phyloP scores from a whole-genome alignment of 2,797 vertebrate genomes.

The Halcyon leucocephala region DNA sequence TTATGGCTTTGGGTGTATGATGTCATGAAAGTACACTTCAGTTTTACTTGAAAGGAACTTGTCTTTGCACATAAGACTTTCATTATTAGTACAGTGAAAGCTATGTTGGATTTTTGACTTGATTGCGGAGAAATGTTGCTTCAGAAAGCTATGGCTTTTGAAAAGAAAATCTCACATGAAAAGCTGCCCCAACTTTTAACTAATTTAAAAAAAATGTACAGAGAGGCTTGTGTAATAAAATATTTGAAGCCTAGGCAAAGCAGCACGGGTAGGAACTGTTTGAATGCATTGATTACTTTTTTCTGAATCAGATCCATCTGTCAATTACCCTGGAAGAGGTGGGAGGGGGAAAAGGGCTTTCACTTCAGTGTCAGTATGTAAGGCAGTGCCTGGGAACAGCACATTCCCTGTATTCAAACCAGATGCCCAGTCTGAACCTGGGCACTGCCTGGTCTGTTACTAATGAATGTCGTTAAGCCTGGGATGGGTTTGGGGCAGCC shows the following conservation, averaged over 20 bases:
- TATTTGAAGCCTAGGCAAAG: background rate
- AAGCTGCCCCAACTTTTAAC: background rate
- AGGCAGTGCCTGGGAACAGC: slow-evolving; percentile 22
- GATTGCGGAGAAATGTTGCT: slow-evolving; percentile 10
- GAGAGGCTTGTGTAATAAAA: slow-evolving; percentile 15
- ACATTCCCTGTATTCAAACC: slow-evolving; percentile 55
- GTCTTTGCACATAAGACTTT: background rate
- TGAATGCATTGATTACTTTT: slow-evolving; percentile 33
- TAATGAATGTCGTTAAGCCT: slow-evolving; percentile 1
- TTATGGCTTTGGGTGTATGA: background rate
- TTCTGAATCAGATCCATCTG: slow-evolving; percentile 57
- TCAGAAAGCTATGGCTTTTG: background rate
- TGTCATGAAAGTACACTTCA: background rate
- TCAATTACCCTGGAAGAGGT: background rate
- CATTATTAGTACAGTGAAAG: background rate
- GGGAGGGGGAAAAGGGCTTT: background rate
- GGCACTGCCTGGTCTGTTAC: slow-evolving; percentile 25
- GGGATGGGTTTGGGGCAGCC: background rate
- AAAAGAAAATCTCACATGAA: background rate
- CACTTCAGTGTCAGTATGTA: slow-evolving; percentile 34
- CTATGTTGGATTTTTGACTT: background rate
- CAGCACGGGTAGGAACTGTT: background rate
- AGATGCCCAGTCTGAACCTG: background rate
- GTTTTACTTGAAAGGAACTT: slow-evolving; percentile 22
- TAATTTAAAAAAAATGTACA: background rate